Base-by-base conservation (phyloP, 2,888 invertebrate genomes). In the Adelognathus sp. region DNA sequence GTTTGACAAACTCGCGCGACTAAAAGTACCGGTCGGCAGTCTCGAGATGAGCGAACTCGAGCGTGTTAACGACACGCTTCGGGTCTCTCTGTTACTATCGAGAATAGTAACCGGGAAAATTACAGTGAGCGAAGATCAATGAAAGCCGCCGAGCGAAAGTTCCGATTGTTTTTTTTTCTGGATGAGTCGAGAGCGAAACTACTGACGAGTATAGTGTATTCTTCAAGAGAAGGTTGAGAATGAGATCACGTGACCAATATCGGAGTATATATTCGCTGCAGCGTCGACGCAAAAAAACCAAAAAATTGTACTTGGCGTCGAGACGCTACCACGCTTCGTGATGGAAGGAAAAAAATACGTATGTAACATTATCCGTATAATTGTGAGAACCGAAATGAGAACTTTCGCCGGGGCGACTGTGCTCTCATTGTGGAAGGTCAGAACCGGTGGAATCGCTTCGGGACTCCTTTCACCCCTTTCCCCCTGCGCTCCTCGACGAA, bases 351-450 rank as follows among this genome's bases (percentile, higher is more conserved):
- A 39, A 39, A 39, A 21, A 16, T 2, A 16, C 21, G 4, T 46
- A 9, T 46, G 3, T 18, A 24, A 36, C 6, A 36, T 66, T 52
- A 29, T 36, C 1, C 50, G 36, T 14, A 31, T 60, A 5, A 21
- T 58, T 16, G 14, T 33, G 21, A 6, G 33, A 33, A 39, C 31
- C 29, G 66, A 52, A 52, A n/a, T n/a, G 41, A 54, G 36, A 58
- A 73, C 73, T 77, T 77, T 77, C 73, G 73, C 67, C 66, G 27
- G 9, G 33, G 41, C 21, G 56, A 50, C 46, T n/a, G 24, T 41
- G 63, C 33, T 29, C 36, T 63, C 46, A 41, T 77, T 77, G 77
- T 58, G 73, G 73, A 77, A 77, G 77, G 77, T 77, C 77, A 31
- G 69, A 77, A 69, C 39, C 54, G 36, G 21, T 29, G 14, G 31